A percentile compares a stretch with the other conserved stretches of the same genome.
These are phyloP conservation scores for Champsocephalus gunnari DNA, from an alignment of 2,797 vertebrate genomes.

Conservation along the genomic window DNA sequence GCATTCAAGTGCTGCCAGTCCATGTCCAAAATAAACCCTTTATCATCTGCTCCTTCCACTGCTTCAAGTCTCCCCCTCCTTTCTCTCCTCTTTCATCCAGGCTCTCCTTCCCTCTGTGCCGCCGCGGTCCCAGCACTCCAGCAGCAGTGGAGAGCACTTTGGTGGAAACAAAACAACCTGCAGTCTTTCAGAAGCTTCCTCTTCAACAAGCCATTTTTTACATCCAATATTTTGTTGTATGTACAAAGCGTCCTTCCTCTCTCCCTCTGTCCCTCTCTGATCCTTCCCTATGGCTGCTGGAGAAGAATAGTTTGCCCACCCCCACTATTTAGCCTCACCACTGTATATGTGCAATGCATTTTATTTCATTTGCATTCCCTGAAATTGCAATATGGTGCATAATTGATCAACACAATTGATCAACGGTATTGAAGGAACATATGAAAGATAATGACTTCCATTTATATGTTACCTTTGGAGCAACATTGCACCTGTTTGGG, in stretches of 20 bases:
- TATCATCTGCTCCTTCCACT: conserved; percentile 44
- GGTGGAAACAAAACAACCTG: conserved; percentile 48
- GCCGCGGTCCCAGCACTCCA: conserved; percentile 29
- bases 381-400: background rate
- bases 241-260: background rate
- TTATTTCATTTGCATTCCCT: no score
- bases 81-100: conserved; percentile 42
- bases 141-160: conserved; percentile 53
- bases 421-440: background rate
- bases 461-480: background rate
- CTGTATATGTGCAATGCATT: background rate
- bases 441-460: background rate
- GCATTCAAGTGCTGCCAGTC: conserved; percentile 63
- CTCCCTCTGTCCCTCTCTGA: background rate
- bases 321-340: conserved; percentile 9
- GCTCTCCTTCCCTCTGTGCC: conserved; percentile 49
- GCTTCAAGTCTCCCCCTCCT: conserved; percentile 32
- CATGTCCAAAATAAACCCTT: conserved; percentile 55
- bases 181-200: conserved; percentile 42
- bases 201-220: conserved; percentile 29
- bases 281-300: background rate
- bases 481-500: no score
- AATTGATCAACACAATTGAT: background rate
- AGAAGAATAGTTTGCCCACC: conserved; percentile 6
- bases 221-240: conserved; percentile 26